Percentiles rank a stretch among this genome's conserved stretches.
Conservation (phyloP, 2,888 invertebrate species). For the Drosophila anomelani region DNA sequence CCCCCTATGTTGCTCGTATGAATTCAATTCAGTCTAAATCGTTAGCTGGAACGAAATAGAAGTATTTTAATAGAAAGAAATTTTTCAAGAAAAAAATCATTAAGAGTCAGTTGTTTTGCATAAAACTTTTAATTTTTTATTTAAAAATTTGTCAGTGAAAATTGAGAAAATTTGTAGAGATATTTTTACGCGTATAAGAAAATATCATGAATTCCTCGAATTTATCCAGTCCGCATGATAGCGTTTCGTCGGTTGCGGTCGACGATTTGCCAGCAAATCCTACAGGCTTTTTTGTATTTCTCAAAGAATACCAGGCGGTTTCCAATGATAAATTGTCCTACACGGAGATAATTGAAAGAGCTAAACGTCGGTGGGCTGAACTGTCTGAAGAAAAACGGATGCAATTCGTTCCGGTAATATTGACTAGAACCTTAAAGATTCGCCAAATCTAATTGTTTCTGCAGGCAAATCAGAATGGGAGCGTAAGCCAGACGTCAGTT, state of each 20-base stretch:
- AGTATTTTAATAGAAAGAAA: background rate
- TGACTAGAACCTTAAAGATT: background rate
- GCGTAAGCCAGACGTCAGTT: background rate
- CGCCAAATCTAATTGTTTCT: background rate
- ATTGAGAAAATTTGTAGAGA: background rate
- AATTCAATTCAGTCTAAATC: background rate
- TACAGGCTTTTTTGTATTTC: background rate
- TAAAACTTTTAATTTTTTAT: background rate
- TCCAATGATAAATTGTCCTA: too few relatives aligned
- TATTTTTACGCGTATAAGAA: background rate
- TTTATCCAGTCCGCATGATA: too few relatives aligned
- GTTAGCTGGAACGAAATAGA: background rate
- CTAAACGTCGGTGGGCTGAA: background rate
- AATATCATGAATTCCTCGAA: background rate
- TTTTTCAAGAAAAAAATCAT: background rate
- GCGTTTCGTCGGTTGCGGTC: background rate
- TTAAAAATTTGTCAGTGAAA: constrained; percentile 1
- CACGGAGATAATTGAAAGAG: background rate
- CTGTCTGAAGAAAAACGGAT: background rate
- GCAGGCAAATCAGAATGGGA: background rate
- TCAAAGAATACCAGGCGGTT: background rate
- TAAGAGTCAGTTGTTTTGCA: background rate
- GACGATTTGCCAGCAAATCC: background rate
- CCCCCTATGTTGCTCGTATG: background rate
- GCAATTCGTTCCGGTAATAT: background rate